Base-by-base conservation (phyloP, 1,140 invertebrate genomes). In the Scaptomyza montana region DNA sequence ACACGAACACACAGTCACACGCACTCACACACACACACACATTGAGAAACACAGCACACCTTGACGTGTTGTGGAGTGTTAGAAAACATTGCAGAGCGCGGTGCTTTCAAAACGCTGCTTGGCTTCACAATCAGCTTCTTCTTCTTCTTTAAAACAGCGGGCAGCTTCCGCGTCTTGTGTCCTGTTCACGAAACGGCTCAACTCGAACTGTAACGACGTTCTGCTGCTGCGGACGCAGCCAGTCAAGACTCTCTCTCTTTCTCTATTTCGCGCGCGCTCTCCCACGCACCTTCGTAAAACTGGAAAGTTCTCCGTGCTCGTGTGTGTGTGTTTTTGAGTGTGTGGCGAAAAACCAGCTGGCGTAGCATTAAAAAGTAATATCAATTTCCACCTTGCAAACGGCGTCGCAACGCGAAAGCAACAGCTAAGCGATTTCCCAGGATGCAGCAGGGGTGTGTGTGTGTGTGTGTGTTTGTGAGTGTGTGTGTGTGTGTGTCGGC, bases 331-430 rank as follows among this genome's bases (percentile, higher is more conserved):
- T 41, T 51, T 50, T 28, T 49, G 13, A n/a, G 47, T 70, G 28
- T 53, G 51, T 50, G 69, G 57, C 53, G 69, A 62, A 74, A 89
- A 68, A 78, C 84, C 84, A 89, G 84, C 84, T 89, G 84, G 84
- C 79, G 70, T 84, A 89, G 84, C 84, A 89, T 89, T 89, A 89
- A 89, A 89, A 89, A 89, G 84, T 89, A 89, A 89, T 89, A 89
- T 89, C 84, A 89, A 89, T 89, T 89, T 89, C 84, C 79, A 84
- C 84, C 84, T 89, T 87, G 80, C 82, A 55, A 86, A 71, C 79
- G 63, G 56, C 68, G 56, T 67, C 68, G 78, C 67, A 77, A 74
- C 64, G 70, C 63, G 76, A 81, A 86, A 85, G 82, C 84, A 87
- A 87, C 84, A 87, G 84, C 84, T 87, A 87, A 87, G 77, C 84